Conservation (phyloP, 2,888 invertebrate species). For the Serripes groenlandicus region DNA sequence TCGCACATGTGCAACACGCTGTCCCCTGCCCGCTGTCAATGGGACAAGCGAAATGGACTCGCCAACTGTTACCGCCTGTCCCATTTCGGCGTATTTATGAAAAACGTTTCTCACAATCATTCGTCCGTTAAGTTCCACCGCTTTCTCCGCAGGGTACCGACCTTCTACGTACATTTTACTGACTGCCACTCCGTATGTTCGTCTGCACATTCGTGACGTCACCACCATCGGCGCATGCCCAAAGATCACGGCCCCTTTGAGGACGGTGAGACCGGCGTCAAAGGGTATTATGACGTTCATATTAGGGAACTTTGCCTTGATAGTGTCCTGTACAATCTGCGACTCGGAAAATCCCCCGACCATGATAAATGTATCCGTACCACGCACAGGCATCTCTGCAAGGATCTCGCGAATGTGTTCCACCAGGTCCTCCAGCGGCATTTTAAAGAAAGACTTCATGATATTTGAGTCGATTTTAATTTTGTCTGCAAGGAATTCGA, state of each 20-base stretch:
- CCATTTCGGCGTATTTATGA: constrained; percentile 56
- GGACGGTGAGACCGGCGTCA: constrained; percentile 59
- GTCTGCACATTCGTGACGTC: constrained; percentile 55
- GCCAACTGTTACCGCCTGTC: constrained; percentile 48
- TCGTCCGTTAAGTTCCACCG: constrained; percentile 16
- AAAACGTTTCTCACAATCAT: constrained; percentile 54
- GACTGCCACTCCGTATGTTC: constrained; percentile 61
- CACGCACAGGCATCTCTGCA: constrained; percentile 41
- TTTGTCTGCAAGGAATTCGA: constrained; percentile 47
- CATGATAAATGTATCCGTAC: constrained; percentile 53
- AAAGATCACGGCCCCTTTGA: constrained; percentile 64
- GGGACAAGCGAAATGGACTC: constrained; percentile 38
- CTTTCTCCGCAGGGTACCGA: constrained; percentile 38
- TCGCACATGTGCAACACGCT: constrained; percentile 32
- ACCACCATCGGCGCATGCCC: constrained; percentile 61
- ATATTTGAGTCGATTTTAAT: constrained; percentile 51
- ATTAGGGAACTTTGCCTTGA: constrained; percentile 54
- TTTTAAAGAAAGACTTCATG: constrained; percentile 57
- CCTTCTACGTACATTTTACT: constrained; percentile 43
- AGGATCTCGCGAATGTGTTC: constrained; percentile 61
- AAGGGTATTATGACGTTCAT: constrained; percentile 55
- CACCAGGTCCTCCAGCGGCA: constrained; percentile 40
- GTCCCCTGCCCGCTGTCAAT: constrained; percentile 31
- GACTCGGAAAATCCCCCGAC: constrained; percentile 66
- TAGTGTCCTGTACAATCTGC: constrained; percentile 49